Evolutionary conservation across 1,140 invertebrate genomes (phyloP).

Genomic region (Ceratina japonica): DNA sequence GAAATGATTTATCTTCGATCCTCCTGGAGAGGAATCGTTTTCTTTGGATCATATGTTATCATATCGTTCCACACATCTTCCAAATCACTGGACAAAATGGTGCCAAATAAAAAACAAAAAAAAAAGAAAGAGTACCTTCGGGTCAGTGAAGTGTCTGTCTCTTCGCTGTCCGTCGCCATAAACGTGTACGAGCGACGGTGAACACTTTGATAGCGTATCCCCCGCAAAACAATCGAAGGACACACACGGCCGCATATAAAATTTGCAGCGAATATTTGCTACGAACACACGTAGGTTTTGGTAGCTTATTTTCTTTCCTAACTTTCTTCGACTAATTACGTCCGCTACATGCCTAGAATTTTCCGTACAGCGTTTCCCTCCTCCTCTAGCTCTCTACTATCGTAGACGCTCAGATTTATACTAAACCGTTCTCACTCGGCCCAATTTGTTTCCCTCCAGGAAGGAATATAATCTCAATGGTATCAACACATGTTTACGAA

Average conservation of each 20-base stretch:
- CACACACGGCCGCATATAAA: constrained; percentile 60
- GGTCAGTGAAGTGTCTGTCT: constrained; percentile 57
- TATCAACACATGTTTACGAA: constrained; percentile 47
- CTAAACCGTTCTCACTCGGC: constrained; percentile 20
- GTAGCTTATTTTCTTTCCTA: constrained; percentile 48
- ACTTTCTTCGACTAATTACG: constrained; percentile 33
- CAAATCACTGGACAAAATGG: constrained; percentile 52
- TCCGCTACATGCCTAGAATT: constrained; percentile 34
- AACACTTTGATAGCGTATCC: constrained; percentile 69
- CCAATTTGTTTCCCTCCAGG: not conserved
- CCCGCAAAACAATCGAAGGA: constrained; percentile 60
- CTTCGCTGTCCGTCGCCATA: constrained; percentile 57
- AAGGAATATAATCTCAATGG: constrained; percentile 50
- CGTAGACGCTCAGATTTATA: constrained; percentile 48
- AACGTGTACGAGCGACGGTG: constrained; percentile 65
- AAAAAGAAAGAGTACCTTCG: constrained; percentile 19
- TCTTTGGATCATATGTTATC: constrained; percentile 59
- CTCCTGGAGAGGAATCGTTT: constrained; percentile 51
- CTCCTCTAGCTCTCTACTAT: too few species aligned
- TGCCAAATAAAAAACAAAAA: constrained; percentile 41
- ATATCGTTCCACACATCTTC: constrained; percentile 50
- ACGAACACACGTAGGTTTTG: constrained; percentile 73
- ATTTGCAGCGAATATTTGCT: constrained; percentile 69
- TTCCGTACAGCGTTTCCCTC: constrained; percentile 21
- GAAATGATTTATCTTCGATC: constrained; percentile 52